Conservation (phyloP, 2,113 vertebrate species). For the Rana temporaria region DNA sequence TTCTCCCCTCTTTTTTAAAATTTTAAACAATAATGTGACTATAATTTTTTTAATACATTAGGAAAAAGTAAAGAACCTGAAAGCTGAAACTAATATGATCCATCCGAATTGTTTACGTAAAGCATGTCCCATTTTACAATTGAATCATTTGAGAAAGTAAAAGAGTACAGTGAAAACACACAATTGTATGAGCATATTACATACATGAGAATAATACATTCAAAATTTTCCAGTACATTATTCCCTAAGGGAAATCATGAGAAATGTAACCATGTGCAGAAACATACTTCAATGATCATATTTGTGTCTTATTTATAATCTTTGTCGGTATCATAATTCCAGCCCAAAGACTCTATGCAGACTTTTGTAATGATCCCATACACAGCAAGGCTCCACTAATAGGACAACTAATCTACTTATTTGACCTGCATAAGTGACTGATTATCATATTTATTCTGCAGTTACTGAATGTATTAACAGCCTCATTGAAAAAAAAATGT, state of each 20-base stretch:
- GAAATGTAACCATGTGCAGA: background rate
- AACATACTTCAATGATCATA: background rate
- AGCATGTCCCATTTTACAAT: too few species aligned
- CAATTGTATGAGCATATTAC: too few species aligned
- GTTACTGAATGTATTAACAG: constrained; percentile 21
- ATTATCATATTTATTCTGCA: constrained; percentile 21
- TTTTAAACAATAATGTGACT: too few species aligned
- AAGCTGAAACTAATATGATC: too few species aligned
- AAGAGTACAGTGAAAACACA: too few species aligned
- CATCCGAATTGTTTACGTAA: too few species aligned
- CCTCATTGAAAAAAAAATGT: background rate
- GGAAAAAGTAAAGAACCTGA: too few species aligned
- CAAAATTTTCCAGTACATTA: background rate
- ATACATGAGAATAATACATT: too few species aligned
- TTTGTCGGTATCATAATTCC: constrained; percentile 5
- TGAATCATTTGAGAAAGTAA: too few species aligned
- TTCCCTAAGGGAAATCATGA: background rate
- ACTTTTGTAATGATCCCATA: constrained; percentile 5
- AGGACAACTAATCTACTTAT: background rate
- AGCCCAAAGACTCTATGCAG: constrained; percentile 1
- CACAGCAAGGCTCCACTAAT: constrained; percentile 10
- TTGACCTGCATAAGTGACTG: constrained; percentile 38
- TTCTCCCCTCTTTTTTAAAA: too few species aligned
- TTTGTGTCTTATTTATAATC: constrained; percentile 14
- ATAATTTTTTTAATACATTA: too few species aligned